These are phyloP conservation scores for Notodonta ziczac DNA, from an alignment of 2,888 invertebrate genomes.

Conservation along the genomic window DNA sequence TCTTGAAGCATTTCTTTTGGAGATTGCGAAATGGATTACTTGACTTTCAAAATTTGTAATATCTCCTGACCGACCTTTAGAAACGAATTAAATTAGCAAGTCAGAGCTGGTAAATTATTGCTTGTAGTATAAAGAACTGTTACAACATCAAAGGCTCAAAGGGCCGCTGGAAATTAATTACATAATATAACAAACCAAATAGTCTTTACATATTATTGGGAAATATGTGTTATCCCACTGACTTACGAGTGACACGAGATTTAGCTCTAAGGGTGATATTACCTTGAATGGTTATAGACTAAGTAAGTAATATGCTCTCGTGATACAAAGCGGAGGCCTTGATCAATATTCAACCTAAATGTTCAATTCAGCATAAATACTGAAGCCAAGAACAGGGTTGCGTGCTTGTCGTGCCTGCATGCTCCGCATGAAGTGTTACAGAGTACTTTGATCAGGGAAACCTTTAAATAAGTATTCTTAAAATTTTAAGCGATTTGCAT, in stretches of 20 bases:
- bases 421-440: slow-evolving; percentile 31
- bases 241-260: no score
- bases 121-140: no score
- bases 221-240: no score
- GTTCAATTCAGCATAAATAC: slow-evolving; percentile 44
- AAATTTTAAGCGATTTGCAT: no score
- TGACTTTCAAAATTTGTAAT: neutral
- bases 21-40: neutral
- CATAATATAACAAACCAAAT: no score
- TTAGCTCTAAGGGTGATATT: no score
- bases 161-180: no score
- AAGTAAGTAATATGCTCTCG: slow-evolving; percentile 14
- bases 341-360: slow-evolving; percentile 54
- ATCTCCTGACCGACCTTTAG: neutral
- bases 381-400: slow-evolving; percentile 39
- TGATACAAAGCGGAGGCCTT: slow-evolving; percentile 39
- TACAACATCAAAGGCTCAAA: no score
- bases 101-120: no score
- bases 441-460: neutral
- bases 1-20: neutral
- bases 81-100: neutral
- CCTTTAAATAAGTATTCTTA: no score
- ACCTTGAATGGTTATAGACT: slow-evolving; percentile 1
- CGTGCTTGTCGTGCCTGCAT: slow-evolving; percentile 36
- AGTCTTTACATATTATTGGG: no score